These are phyloP conservation scores for Dastarcus helophoroides DNA, from an alignment of 2,888 invertebrate genomes.

Conservation along the genomic window DNA sequence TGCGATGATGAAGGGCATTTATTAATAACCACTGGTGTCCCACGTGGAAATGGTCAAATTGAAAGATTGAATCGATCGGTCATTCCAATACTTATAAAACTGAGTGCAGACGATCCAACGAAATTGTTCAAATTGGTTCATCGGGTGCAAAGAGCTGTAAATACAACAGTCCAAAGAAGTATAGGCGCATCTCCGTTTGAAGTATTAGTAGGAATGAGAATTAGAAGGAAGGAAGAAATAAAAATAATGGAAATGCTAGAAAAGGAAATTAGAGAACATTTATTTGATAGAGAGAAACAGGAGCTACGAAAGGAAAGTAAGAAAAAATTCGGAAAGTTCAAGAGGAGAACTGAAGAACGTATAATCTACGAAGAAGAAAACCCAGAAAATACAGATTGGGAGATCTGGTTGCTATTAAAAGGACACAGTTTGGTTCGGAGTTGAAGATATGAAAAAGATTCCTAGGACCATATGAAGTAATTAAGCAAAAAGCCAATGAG, in stretches of 20 bases:
- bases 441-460: conserved; percentile 26
- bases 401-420: conserved; percentile 27
- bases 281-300: conserved; percentile 13
- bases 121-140: conserved; percentile 21
- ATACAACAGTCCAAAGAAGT: conserved; percentile 16
- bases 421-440: conserved; percentile 28
- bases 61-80: too few species aligned
- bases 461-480: conserved; percentile 24
- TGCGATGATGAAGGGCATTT: too few species aligned
- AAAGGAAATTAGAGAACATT: conserved; percentile 8
- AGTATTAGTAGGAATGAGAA: conserved; percentile 18
- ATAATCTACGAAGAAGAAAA: conserved; percentile 17
- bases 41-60: too few species aligned
- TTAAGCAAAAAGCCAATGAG: conserved; percentile 20
- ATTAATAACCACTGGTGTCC: too few species aligned
- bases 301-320: conserved; percentile 12
- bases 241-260: conserved; percentile 15
- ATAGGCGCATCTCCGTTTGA: conserved; percentile 18
- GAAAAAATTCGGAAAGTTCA: conserved; percentile 14
- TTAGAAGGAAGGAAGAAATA: conserved; percentile 18
- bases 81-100: too few species aligned
- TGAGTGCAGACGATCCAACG: conserved; percentile 22
- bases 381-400: conserved; percentile 16
- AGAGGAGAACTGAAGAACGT: conserved; percentile 18
- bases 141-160: conserved; percentile 13